phyloP scores from a whole-genome alignment of 2,888 invertebrate species.

The Himalopsyche tibetana region DNA sequence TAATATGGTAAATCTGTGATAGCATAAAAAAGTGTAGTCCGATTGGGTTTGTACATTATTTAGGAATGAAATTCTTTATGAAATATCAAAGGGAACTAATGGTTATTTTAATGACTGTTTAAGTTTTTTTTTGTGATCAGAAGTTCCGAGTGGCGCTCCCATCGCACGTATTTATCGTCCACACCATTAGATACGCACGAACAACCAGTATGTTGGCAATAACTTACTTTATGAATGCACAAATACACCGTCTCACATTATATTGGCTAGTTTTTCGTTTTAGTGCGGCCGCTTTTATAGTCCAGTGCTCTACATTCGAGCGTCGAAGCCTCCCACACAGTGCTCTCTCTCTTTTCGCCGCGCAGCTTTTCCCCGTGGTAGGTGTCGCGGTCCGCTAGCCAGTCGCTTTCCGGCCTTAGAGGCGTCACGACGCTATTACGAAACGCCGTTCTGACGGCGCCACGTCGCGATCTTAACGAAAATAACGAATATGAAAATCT shows the following conservation, averaged over 20 bases:
- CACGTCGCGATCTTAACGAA: conserved; percentile 42
- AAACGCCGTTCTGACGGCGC: conserved; percentile 17
- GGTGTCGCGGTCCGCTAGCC: background rate
- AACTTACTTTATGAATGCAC: conserved; percentile 40
- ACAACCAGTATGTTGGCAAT: conserved; percentile 34
- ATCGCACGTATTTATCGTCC: conserved; percentile 35
- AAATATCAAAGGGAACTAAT: background rate
- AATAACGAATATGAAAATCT: conserved; percentile 40
- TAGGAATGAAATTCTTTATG: background rate
- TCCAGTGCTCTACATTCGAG: conserved; percentile 43
- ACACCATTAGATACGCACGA: conserved; percentile 38
- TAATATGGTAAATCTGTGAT: no score
- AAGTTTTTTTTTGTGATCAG: background rate
- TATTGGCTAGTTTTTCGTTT: conserved; percentile 43
- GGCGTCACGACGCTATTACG: conserved; percentile 12
- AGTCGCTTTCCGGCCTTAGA: conserved; percentile 32
- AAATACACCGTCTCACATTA: conserved; percentile 42
- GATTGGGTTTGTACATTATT: background rate
- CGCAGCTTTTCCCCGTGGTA: conserved; percentile 13
- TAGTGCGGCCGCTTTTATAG: conserved; percentile 40
- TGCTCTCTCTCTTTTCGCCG: conserved; percentile 25
- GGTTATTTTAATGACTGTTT: background rate
- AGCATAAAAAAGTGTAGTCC: no score
- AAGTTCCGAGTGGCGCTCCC: conserved; percentile 7
- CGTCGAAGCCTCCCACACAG: conserved; percentile 42